Percentiles rank a stretch among this genome's conserved stretches.
Conservation (phyloP, 2,888 invertebrate species). For the Leptogaster cylindrica region DNA sequence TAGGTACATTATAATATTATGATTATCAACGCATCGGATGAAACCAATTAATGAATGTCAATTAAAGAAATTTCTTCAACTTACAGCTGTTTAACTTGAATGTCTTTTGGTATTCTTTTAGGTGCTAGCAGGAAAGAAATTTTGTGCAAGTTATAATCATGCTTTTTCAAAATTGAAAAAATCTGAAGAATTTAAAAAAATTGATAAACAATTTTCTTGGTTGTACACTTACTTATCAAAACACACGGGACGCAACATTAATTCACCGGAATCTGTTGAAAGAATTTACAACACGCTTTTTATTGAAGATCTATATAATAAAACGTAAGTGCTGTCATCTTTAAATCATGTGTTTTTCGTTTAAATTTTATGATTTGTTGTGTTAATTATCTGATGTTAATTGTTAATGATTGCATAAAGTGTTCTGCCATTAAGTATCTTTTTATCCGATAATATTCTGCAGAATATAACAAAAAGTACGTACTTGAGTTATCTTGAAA, state of each 20-base stretch:
- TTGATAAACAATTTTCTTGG: constrained; percentile 66
- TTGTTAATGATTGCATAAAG: too few species aligned
- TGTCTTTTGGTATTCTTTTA: constrained; percentile 46
- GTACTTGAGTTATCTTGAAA: too few species aligned
- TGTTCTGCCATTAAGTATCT: too few species aligned
- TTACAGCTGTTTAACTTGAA: background rate
- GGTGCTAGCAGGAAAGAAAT: constrained; percentile 66
- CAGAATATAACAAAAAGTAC: too few species aligned
- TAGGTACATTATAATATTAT: too few species aligned
- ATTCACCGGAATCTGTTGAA: constrained; percentile 65
- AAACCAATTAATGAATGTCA: too few species aligned
- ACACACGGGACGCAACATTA: constrained; percentile 68
- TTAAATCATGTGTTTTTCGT: too few species aligned
- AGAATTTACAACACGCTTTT: constrained; percentile 71
- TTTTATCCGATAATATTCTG: too few species aligned
- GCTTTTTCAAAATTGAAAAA: constrained; percentile 64
- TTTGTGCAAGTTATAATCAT: constrained; percentile 71
- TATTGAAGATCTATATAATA: constrained; percentile 73
- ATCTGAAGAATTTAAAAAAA: constrained; percentile 65
- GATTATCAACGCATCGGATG: too few species aligned
- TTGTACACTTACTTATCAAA: constrained; percentile 71
- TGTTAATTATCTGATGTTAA: too few species aligned
- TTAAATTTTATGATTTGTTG: too few species aligned
- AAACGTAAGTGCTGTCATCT: too few species aligned
- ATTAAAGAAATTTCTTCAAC: background rate